Conservation (phyloP, 2,113 vertebrate species). For the Ctenomys sociabilis region DNA sequence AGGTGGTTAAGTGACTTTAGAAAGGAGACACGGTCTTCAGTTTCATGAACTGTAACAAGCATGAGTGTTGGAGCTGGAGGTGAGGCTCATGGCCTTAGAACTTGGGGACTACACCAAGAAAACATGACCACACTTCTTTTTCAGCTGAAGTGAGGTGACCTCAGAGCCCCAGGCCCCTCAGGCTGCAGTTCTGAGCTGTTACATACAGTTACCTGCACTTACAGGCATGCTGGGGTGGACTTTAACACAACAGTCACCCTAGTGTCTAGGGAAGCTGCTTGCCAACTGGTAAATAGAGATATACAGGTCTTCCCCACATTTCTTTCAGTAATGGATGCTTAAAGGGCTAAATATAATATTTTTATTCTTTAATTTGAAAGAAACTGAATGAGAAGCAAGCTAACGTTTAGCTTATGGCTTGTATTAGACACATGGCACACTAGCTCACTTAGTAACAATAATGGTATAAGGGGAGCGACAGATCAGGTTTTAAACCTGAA, state of each 20-base stretch:
- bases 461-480: not conserved
- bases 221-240: not conserved
- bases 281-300: constrained; percentile 1
- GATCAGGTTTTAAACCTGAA: not conserved
- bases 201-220: not conserved
- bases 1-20: not conserved
- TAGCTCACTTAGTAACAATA: not conserved
- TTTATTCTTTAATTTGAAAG: constrained; percentile 15
- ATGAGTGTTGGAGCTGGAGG: not conserved
- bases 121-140: not conserved
- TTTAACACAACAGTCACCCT: not conserved
- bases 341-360: not conserved
- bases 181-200: not conserved
- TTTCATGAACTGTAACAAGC: not conserved
- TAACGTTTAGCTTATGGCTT: not conserved
- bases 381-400: not conserved
- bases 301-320: not conserved
- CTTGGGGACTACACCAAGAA: not conserved
- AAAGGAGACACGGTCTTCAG: not conserved
- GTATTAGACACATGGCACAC: not conserved
- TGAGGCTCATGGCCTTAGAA: not conserved
- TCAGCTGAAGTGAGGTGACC: not conserved
- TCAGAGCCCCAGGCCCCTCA: not conserved
- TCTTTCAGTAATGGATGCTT: not conserved
- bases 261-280: constrained; percentile 14